A percentile compares a stretch with the other conserved stretches of the same genome.
Evolutionary conservation across 2,113 vertebrate genomes (phyloP).

Genomic region (Paraplagusia blochii): DNA sequence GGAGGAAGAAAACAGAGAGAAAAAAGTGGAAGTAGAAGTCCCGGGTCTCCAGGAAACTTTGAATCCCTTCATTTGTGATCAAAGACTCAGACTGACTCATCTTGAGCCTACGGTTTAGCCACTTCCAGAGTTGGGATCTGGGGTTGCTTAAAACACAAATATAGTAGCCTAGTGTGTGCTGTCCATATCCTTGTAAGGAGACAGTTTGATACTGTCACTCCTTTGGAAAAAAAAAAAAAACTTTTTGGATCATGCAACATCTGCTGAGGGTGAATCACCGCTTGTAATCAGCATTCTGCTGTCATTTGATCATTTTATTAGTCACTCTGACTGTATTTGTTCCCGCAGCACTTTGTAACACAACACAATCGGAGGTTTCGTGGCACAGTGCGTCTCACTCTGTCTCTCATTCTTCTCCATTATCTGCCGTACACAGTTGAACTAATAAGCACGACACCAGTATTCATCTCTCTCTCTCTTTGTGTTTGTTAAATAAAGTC

Average conservation of each 20-base stretch:
- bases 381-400: not conserved
- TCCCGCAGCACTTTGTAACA: slow-evolving; percentile 9
- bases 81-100: slow-evolving; percentile 44
- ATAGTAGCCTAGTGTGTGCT: slow-evolving; percentile 43
- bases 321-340: slow-evolving; percentile 20
- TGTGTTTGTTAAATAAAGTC: slow-evolving; percentile 15
- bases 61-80: slow-evolving; percentile 50
- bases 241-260: slow-evolving; percentile 69
- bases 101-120: slow-evolving; percentile 42
- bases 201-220: slow-evolving; percentile 63
- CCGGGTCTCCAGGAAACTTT: slow-evolving; percentile 41
- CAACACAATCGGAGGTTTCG: slow-evolving; percentile 5
- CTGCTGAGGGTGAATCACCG: slow-evolving; percentile 64
- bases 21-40: slow-evolving; percentile 24
- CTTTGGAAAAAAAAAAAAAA: slow-evolving; percentile 66
- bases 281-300: slow-evolving; percentile 55
- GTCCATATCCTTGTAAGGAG: slow-evolving; percentile 41
- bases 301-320: slow-evolving; percentile 59
- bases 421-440: not conserved
- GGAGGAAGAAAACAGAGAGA: slow-evolving; percentile 5
- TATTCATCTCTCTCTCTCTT: not conserved
- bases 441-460: too few species aligned
- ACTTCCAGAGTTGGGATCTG: slow-evolving; percentile 25
- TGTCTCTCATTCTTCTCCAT: not conserved
- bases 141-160: slow-evolving; percentile 64